Conservation (phyloP, 2,888 invertebrate genomes). For the Metalampra italica region DNA sequence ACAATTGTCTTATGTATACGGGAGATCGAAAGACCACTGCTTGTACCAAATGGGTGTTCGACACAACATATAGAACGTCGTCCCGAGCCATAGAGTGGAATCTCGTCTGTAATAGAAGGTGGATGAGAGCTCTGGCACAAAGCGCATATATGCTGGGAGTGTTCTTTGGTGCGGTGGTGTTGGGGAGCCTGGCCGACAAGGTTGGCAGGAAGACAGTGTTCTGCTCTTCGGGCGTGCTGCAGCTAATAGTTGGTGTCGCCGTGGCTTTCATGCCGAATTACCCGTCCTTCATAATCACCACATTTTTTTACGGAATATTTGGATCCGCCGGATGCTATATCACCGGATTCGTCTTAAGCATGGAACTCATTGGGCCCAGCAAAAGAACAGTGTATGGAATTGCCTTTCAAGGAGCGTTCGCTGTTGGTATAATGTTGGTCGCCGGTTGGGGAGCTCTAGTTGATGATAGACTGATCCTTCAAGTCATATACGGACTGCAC, state of each 20-base stretch:
- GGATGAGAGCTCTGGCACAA: slow-evolving; percentile 90
- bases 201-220: slow-evolving; percentile 90
- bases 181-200: slow-evolving; percentile 90
- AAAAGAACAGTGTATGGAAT: slow-evolving; percentile 89
- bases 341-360: slow-evolving; percentile 83
- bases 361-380: slow-evolving; percentile 90
- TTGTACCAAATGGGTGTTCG: slow-evolving; percentile 82
- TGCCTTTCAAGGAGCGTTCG: slow-evolving; percentile 88
- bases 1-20: slow-evolving; percentile 79
- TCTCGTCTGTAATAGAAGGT: slow-evolving; percentile 87
- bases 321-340: slow-evolving; percentile 89
- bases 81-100: slow-evolving; percentile 90
- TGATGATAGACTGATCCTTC: slow-evolving; percentile 84
- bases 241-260: slow-evolving; percentile 83
- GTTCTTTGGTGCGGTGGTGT: slow-evolving; percentile 87
- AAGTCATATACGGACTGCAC: slow-evolving; percentile 88
- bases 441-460: slow-evolving; percentile 90
- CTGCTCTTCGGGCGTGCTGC: slow-evolving; percentile 88
- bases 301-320: slow-evolving; percentile 88
- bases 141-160: slow-evolving; percentile 91
- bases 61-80: slow-evolving; percentile 83
- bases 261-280: slow-evolving; percentile 89
- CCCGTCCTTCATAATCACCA: slow-evolving; percentile 82
- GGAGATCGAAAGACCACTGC: slow-evolving; percentile 46
- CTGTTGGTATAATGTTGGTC: slow-evolving; percentile 88